Base-by-base conservation (phyloP, 2,113 vertebrate species). In the Phasianus colchicus region DNA sequence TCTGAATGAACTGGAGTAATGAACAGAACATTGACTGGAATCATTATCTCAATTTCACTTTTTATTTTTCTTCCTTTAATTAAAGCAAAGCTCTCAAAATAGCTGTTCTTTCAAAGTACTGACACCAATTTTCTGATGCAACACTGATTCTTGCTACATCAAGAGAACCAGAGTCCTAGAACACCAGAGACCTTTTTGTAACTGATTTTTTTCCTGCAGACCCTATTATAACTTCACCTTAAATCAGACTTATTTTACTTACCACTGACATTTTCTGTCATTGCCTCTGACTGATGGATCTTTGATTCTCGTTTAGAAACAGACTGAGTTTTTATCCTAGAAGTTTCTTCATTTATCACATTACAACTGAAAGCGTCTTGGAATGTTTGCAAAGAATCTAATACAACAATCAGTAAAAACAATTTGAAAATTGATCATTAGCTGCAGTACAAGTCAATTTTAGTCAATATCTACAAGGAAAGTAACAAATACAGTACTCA, bases 401-500 rank as follows among this genome's bases (percentile, higher is more conserved):
- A 77, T 43, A 60, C 88, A 90, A 74, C 27, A n/a, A 94, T 8
- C 2, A 76, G 20, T 13, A 79, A 54, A 80, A 82, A 32, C 9
- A 80, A 72, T 88, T 54, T 83, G 63, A 78, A 79, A 58, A 1
- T 0, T 0, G 22, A 54, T 32, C 43, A 47, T 4, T 11, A 83
- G 32, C n/a, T 74, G 25, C 76, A 79, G 13, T 6, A 30, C 47
- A 43, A n/a, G 40, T 47, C 42, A 48, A 55, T n/a, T 36, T 57
- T 32, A 27, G 24, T 20, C 70, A 34, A 4, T 9, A 22, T 38
- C 61, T 72, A 15, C 40, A 42, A 69, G 48, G 36, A 24, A 54
- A 63, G 13, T 20, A 22, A 48, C 57, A 77, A 64, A 77, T 92
- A 48, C 61, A 87, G 11, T 3, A 97, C 78, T 98, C 93, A 97